Conservation (phyloP, 2,888 invertebrate genomes). For the Bugulina stolonifera region DNA sequence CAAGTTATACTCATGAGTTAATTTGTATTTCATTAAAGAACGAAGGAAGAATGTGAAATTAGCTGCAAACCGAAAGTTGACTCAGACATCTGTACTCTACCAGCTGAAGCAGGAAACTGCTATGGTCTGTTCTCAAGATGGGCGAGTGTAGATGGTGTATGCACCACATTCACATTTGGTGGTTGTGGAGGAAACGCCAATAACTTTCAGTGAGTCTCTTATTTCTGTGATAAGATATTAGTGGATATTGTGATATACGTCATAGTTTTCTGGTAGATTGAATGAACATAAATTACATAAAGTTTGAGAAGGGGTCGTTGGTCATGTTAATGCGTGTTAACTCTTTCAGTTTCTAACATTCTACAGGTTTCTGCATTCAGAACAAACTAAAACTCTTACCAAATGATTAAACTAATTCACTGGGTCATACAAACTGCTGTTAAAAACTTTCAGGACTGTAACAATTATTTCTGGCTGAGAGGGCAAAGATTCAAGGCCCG, state of each 20-base stretch:
- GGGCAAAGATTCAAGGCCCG: too few relatives aligned
- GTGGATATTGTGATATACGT: background rate
- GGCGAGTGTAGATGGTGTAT: background rate
- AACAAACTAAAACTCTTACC: too few relatives aligned
- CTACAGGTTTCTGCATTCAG: too few relatives aligned
- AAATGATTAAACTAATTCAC: too few relatives aligned
- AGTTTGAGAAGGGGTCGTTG: too few relatives aligned
- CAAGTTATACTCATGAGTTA: background rate
- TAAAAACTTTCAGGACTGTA: too few relatives aligned
- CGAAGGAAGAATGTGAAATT: background rate
- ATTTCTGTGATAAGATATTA: too few relatives aligned
- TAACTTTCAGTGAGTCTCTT: background rate
- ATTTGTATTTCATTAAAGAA: background rate
- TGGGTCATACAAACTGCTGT: too few relatives aligned
- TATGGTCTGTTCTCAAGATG: background rate
- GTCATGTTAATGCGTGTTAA: too few relatives aligned
- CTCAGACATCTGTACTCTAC: background rate
- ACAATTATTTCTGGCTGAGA: too few relatives aligned
- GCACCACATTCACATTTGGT: background rate
- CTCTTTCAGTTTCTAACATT: too few relatives aligned
- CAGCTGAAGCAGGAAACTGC: background rate
- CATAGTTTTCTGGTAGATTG: background rate
- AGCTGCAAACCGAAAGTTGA: background rate
- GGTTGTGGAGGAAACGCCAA: slow-evolving; percentile 14
- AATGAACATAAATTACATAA: too few relatives aligned